Conservation (phyloP, 2,888 invertebrate species). For the Luperina nickerlii region DNA sequence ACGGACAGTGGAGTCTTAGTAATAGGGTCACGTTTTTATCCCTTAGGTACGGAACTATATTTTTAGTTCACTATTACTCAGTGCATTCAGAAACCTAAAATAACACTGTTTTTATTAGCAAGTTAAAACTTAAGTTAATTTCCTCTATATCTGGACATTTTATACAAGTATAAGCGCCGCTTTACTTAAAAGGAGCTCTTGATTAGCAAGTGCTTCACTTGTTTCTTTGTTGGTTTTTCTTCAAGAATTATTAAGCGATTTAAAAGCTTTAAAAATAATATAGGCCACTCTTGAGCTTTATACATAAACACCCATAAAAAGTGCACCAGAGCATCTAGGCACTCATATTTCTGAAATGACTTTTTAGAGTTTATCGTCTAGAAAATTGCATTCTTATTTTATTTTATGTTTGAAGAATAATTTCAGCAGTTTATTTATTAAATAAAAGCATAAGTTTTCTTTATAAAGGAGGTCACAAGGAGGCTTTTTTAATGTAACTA, state of each 20-base stretch:
- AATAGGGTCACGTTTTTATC: too few species aligned
- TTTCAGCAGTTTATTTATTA: neutral
- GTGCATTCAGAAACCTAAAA: neutral
- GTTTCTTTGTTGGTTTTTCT: constrained; percentile 1
- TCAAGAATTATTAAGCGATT: neutral
- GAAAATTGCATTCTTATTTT: constrained; percentile 24
- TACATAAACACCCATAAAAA: constrained; percentile 10
- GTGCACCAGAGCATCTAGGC: neutral
- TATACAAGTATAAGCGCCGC: neutral
- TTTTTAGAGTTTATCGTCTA: constrained; percentile 17
- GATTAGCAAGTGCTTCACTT: constrained; percentile 9
- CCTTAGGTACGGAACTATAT: too few species aligned
- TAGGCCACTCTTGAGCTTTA: constrained; percentile 9
- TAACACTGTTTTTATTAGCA: neutral
- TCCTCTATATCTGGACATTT: neutral
- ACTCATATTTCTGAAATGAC: neutral
- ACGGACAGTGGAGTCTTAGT: too few species aligned
- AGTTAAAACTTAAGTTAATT: constrained; percentile 12
- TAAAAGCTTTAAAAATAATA: constrained; percentile 1
- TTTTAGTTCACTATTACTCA: neutral
- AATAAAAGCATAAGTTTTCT: neutral
- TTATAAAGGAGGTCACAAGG: neutral
- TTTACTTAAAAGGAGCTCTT: constrained; percentile 23
- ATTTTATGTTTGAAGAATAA: constrained; percentile 4
- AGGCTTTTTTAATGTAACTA: neutral